A percentile compares a stretch with the other conserved stretches of the same genome.
phyloP scores from a whole-genome alignment of 1,140 invertebrate species.

The Medauroidea extradentata region DNA sequence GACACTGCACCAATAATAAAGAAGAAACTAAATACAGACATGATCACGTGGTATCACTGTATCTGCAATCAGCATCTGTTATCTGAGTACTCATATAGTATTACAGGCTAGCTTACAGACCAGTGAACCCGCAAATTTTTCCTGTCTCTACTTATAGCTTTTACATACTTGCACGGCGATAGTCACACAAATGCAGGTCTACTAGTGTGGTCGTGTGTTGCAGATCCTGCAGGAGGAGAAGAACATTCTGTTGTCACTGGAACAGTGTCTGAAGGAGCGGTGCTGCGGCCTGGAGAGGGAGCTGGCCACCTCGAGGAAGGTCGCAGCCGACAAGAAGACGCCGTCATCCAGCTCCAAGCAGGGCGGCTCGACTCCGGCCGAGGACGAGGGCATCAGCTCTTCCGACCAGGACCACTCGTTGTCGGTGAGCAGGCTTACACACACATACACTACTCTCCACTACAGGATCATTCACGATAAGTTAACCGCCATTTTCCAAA shows the following conservation, averaged over 20 bases:
- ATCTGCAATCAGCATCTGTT: too few species aligned
- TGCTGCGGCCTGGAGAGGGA: constrained; percentile 62
- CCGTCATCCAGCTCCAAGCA: not conserved
- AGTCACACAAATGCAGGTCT: too few species aligned
- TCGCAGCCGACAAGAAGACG: constrained; percentile 2
- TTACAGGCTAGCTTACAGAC: too few species aligned
- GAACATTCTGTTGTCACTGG: constrained; percentile 65
- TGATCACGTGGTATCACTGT: too few species aligned
- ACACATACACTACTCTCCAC: constrained; percentile 60
- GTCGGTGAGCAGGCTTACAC: not conserved
- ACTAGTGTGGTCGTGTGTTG: constrained; percentile 22
- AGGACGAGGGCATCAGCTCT: constrained; percentile 81
- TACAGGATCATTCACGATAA: too few species aligned
- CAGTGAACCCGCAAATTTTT: too few species aligned
- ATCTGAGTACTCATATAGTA: too few species aligned
- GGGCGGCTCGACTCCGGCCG: constrained; percentile 65
- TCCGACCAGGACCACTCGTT: constrained; percentile 52
- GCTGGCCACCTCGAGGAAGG: constrained; percentile 41
- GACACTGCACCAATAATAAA: too few species aligned
- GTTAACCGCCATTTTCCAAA: too few species aligned
- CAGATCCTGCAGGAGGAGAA: constrained; percentile 77
- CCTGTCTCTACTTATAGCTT: too few species aligned
- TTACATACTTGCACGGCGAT: too few species aligned
- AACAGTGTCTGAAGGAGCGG: constrained; percentile 70
- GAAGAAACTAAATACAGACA: too few species aligned